phyloP scores from a whole-genome alignment of 1,140 invertebrate species.

The Parasteatoda tepidariorum region DNA sequence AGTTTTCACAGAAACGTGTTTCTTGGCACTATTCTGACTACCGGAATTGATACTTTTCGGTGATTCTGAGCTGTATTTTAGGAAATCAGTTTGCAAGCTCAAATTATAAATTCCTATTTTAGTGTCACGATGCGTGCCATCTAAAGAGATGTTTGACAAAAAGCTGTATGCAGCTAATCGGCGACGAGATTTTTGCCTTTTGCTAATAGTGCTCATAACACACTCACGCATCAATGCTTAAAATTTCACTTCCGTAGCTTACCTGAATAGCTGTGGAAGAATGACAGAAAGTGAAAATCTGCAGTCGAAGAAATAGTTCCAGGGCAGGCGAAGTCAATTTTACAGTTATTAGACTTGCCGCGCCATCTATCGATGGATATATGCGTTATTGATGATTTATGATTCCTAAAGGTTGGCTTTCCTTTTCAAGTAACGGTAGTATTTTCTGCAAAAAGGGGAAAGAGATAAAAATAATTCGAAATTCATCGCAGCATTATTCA shows the following conservation, averaged over 20 bases:
- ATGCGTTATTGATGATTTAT: too few relatives aligned
- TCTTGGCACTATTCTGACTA: background rate
- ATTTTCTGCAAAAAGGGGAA: too few relatives aligned
- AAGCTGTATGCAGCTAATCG: conserved; percentile 46
- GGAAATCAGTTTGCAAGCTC: conserved; percentile 50
- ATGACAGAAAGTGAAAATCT: background rate
- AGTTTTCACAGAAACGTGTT: conserved; percentile 5
- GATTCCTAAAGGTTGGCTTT: too few relatives aligned
- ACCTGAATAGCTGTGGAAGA: background rate
- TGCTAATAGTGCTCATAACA: conserved; percentile 62
- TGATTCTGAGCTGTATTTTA: conserved; percentile 16
- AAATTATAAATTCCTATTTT: conserved; percentile 72
- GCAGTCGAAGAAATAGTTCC: background rate
- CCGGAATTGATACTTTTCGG: background rate
- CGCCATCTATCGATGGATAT: conserved; percentile 9
- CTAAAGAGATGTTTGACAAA: conserved; percentile 82
- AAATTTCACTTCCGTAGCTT: conserved; percentile 6
- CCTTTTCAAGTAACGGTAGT: too few relatives aligned
- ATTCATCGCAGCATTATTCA: too few relatives aligned
- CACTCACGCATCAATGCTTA: conserved; percentile 4
- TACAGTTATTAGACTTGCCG: background rate
- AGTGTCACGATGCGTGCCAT: conserved; percentile 89
- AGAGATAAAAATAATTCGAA: too few relatives aligned
- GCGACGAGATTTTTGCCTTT: conserved; percentile 61
- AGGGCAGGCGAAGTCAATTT: background rate